Evolutionary conservation across 1,140 invertebrate genomes (phyloP).

Genomic region (Drosophila jambulina): DNA sequence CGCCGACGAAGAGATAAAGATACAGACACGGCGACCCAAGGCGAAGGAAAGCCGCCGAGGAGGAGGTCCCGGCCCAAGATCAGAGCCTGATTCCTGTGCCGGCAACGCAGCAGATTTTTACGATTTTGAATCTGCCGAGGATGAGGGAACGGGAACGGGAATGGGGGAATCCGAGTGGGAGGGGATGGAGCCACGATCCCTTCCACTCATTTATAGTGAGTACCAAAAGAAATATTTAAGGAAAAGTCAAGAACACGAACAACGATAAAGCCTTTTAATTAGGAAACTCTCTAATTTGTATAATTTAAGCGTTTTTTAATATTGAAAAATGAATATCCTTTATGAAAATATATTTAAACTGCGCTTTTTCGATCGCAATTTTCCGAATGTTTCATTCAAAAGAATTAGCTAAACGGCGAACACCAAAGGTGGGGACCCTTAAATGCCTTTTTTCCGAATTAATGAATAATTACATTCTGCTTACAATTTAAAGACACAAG

Average conservation of each 20-base stretch:
- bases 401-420: neutral
- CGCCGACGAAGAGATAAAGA: conserved; percentile 25
- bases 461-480: too few species aligned
- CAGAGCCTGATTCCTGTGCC: conserved; percentile 60
- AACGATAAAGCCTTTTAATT: neutral
- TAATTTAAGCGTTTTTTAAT: neutral
- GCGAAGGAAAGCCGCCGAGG: conserved; percentile 7
- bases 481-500: neutral
- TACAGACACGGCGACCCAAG: conserved; percentile 28
- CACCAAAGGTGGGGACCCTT: neutral
- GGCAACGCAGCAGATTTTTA: conserved; percentile 79
- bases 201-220: conserved; percentile 10
- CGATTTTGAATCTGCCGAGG: conserved; percentile 66
- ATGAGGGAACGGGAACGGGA: neutral
- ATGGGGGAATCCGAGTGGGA: conserved; percentile 29
- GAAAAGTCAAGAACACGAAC: neutral
- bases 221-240: conserved; percentile 9
- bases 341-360: neutral
- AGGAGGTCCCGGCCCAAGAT: conserved; percentile 49
- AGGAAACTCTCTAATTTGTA: neutral
- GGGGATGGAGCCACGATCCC: conserved; percentile 26
- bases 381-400: neutral
- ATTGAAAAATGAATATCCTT: neutral
- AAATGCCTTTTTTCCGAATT: too few species aligned
- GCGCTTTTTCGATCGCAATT: neutral